Conservation (phyloP, 2,888 invertebrate genomes). For the Sinohyriopsis cumingii region DNA sequence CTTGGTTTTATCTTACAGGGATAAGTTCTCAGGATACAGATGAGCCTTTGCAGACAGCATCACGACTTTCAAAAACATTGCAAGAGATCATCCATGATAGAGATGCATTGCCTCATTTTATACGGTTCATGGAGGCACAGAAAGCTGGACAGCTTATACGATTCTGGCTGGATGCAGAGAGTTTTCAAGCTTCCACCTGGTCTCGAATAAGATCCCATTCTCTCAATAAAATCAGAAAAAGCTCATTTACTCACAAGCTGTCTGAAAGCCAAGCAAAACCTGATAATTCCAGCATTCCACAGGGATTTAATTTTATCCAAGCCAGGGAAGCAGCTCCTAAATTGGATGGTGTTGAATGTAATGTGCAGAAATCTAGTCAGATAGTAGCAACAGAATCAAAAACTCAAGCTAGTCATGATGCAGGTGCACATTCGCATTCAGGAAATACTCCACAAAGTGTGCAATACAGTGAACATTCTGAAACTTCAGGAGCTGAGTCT, state of each 20-base stretch:
- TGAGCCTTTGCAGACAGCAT: conserved; percentile 48
- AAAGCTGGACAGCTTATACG: conserved; percentile 73
- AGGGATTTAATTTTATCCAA: too few relatives aligned
- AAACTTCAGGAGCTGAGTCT: conserved; percentile 1
- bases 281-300: too few relatives aligned
- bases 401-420: too few relatives aligned
- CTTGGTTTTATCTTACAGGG: conserved; percentile 16
- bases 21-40: conserved; percentile 17
- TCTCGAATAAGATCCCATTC: conserved; percentile 60
- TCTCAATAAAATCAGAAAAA: conserved; percentile 42
- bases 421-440: too few relatives aligned
- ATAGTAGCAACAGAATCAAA: too few relatives aligned
- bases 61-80: conserved; percentile 81
- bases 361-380: too few relatives aligned
- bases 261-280: too few relatives aligned
- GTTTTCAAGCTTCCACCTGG: conserved; percentile 70
- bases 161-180: conserved; percentile 74
- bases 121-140: conserved; percentile 87
- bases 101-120: conserved; percentile 86
- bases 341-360: too few relatives aligned
- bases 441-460: too few relatives aligned
- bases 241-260: conserved; percentile 16
- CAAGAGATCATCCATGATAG: conserved; percentile 85
- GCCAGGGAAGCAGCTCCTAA: too few relatives aligned
- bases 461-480: too few relatives aligned